Evolutionary conservation across 2,113 vertebrate species (phyloP), one percentile per base, ranked within the genome.

Genomic region (Salminus brasiliensis): DNA sequence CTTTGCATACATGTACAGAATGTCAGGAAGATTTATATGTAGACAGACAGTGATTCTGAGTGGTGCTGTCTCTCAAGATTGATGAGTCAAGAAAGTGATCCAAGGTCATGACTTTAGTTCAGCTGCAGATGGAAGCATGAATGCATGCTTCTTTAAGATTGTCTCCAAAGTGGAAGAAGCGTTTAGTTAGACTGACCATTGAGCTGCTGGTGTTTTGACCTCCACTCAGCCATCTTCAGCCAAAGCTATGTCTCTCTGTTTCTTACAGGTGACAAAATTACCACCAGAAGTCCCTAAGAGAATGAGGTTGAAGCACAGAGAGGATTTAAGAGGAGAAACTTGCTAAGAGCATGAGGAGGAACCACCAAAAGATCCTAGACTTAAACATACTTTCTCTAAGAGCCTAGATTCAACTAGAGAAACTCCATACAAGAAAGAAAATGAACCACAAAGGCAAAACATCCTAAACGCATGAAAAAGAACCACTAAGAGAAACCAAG

Each of bases 121-220:
- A 39, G 34, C 59, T 36, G 21, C 53, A 89, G 82, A 89, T 88
- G 84, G 90, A 89, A 89, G 87, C 34, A 8, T 34, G 34, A 53
- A 57, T 76, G 57, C 78, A 25, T 70, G 49, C 34, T 87, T 81
- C 66, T 84, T 77, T 83, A 69, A 79, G 87, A 85, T 72, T 87
- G 70, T 82, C 74, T 74, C 81, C 81, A 86, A 78, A 86, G 85
- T 86, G 77, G 78, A 85, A 55, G 36, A 78, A 57, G 69, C 52
- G 47, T 75, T 73, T 21, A 47, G 76, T 67, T 78, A 78, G 63
- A 52, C 49, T 21, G 23, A 52, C 43, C 11, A 49, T 43, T 16
- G 43, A 60, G 55, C 66, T 71, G 66, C 43, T 79, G 12, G 12
- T 1, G 52, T 32, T 39, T 60, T 60, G 75, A 53, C 43, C 70